Base-by-base conservation (phyloP, 37 sponge, comb jelly and placozoan genomes). In the Diacarnus erythraeanus region DNA sequence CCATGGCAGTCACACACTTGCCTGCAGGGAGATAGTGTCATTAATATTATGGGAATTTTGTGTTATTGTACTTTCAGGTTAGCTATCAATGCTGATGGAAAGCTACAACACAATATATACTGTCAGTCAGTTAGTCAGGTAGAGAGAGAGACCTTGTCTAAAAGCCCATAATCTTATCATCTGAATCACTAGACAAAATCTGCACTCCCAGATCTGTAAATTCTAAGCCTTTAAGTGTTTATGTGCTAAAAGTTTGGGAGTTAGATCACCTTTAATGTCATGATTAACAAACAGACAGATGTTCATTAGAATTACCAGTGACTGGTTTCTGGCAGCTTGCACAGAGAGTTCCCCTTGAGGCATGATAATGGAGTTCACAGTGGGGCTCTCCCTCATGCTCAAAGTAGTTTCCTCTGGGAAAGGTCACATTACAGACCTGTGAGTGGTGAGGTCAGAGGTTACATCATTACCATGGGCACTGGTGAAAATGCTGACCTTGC, bases 311-410 rank as follows among this genome's bases (percentile, higher is more conserved):
- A 84, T 69, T 66, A 71, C 93, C 91, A 26, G 84, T 80, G 73
- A 98, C 93, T 26, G 99, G 99, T 67, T 96, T 91, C 68, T 96
- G 84, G 82, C 99, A 98, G 71, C 81, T 86, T 68, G 84, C 87
- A 77, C 99, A 98, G 44, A 98, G 90, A 0, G 92, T 85, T 21
- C 97, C 97, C 59, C 88, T 73, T 57, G 89, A 84, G 25, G 89
- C 92, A 70, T 98, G 93, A 61, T 98, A 98, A 77, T 98, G 99
- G 31, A 92, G 87, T 86, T 98, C 96, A 56, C 99, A 98, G 86
- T 96, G 94, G 1, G 99, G 99, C 80, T 92, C 83, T 1, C 94
- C 94, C 57, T 98, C 94, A 79, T 90, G 88, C 71, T 98, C 96
- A 74, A 94, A 96, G 82, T 94, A 93, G 78, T 92, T 92, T 22